Evolutionary conservation across 2,888 invertebrate genomes (phyloP), one percentile per base, ranked within the genome.

Genomic region (Celastrina argiolus): DNA sequence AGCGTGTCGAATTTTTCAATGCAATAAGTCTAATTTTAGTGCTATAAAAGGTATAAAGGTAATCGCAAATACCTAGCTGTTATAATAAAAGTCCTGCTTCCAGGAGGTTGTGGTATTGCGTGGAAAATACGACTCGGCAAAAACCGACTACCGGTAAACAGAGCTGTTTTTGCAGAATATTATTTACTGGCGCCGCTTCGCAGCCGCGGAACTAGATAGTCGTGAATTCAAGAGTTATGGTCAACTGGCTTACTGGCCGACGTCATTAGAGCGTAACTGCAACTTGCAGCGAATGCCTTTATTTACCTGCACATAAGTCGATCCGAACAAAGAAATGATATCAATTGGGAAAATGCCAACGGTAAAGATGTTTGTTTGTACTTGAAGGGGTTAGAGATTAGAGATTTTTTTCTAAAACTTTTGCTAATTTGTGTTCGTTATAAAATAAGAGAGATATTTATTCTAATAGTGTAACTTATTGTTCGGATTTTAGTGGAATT

Each of bases 131-230:
- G 42, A 64, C 69, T 69, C 67, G 68, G 68, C 67, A 71, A 71
- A 67, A 61, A 69, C 68, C 72, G 72, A 74, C 74, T 63, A 69
- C 69, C 72, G 73, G 74, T 74, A 74, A 74, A 73, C 73, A 70
- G 70, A 69, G 69, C 67, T 70, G 67, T 69, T 68, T 72, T 72
- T 69, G 71, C 70, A 66, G 72, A 70, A 72, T 71, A 63, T 66
- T 63, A 68, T 63, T 65, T 65, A 65, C 68, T 70, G 74, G 73
- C 75, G 74, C 75, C 74, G 68, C 69, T 61, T 10, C 56, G 28
- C n/a, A 18, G 26, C 8, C 34, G 16, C 36, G 36, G 18, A 34
- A 14, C 36, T 61, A 36, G 61, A 61, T 34, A 31, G 56, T 56
- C 56, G 31, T 31, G 51, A 51, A 51, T 51, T 26, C 22, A 18